Evolutionary conservation across 2,113 vertebrate genomes (phyloP).

Genomic region (Falco punctatus): DNA sequence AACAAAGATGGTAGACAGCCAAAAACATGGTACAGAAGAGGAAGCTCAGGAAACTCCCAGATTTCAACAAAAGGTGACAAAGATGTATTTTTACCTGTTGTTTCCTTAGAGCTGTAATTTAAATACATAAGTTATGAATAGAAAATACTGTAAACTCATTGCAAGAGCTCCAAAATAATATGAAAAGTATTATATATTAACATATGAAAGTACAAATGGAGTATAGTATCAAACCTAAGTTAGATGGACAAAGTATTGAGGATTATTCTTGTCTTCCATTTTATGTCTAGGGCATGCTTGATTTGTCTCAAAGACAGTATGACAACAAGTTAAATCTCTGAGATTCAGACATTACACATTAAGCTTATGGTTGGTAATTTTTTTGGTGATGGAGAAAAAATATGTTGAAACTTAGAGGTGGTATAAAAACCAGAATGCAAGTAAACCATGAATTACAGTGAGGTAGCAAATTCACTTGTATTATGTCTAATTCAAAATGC

Average conservation of each 20-base stretch:
- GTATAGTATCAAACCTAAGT: not conserved
- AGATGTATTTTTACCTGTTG: not conserved
- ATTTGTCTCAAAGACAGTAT: not conserved
- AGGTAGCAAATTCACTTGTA: not conserved
- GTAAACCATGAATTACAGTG: not conserved
- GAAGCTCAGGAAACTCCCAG: not conserved
- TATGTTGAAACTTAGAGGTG: not conserved
- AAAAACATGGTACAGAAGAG: constrained; percentile 37
- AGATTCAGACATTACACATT: not conserved
- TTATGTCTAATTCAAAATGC: not conserved
- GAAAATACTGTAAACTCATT: not conserved
- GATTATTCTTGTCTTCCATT: not conserved
- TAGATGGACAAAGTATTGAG: not conserved
- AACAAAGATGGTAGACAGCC: constrained; percentile 51
- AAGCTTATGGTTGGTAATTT: not conserved
- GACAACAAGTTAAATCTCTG: not conserved
- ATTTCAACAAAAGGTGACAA: constrained; percentile 67
- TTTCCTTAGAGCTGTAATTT: not conserved
- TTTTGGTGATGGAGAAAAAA: not conserved
- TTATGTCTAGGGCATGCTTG: not conserved
- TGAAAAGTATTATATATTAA: not conserved
- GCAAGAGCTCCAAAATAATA: not conserved
- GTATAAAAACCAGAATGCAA: not conserved
- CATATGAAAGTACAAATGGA: not conserved
- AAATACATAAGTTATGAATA: not conserved